Conservation (phyloP, 2,797 vertebrate species). For the Micropoecilia bifurca region DNA sequence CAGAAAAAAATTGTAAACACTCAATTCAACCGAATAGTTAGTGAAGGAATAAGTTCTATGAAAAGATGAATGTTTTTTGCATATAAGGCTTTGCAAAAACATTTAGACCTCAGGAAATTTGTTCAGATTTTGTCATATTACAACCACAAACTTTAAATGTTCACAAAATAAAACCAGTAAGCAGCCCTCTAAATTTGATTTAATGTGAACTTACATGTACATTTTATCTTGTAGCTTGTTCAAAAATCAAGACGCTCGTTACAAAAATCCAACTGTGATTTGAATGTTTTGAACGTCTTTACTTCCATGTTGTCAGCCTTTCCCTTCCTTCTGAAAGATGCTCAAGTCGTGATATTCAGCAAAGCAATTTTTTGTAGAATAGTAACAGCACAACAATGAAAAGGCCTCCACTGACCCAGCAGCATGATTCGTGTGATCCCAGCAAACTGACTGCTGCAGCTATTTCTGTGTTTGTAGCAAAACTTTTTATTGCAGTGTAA, state of each 20-base stretch:
- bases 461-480: constrained; percentile 33
- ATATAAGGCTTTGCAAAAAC: not conserved
- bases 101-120: not conserved
- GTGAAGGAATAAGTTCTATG: not conserved
- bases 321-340: not conserved
- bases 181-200: not conserved
- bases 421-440: constrained; percentile 30
- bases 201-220: not conserved
- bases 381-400: constrained; percentile 49
- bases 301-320: constrained; percentile 9
- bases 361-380: constrained; percentile 43
- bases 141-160: not conserved
- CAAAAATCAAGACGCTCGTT: not conserved
- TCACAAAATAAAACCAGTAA: not conserved
- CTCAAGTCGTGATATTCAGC: constrained; percentile 52
- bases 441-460: constrained; percentile 7
- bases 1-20: not conserved
- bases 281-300: constrained; percentile 2
- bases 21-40: not conserved
- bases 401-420: constrained; percentile 46
- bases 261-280: not conserved
- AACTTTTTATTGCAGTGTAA: constrained; percentile 40
- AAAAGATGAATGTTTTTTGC: not conserved
- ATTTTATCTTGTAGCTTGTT: not conserved
- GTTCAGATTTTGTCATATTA: not conserved